These are phyloP conservation scores for Catalaphyllia jardinei DNA, from an alignment of 64 coral and sea anemone species.

Conservation along the genomic window DNA sequence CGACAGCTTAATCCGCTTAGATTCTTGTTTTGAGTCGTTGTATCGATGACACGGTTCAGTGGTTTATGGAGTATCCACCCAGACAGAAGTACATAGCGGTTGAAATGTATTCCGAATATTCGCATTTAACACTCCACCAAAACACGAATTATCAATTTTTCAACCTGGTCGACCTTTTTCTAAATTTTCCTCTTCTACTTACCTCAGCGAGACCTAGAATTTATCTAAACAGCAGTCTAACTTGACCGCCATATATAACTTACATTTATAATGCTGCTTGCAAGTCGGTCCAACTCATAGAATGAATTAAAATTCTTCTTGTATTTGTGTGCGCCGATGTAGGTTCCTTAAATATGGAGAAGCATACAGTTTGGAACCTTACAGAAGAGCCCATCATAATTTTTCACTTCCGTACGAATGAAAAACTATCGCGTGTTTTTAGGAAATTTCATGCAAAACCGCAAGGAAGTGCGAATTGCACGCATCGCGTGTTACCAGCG, in stretches of 20 bases:
- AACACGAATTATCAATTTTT: neutral
- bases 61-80: neutral
- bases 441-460: slow-evolving; percentile 15
- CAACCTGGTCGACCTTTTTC: neutral
- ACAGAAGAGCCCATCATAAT: neutral
- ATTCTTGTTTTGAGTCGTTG: neutral
- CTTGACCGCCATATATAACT: neutral
- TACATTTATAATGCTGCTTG: neutral
- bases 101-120: neutral
- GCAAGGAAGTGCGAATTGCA: slow-evolving; percentile 1
- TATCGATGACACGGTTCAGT: neutral
- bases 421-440: slow-evolving; percentile 28
- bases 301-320: slow-evolving; percentile 7
- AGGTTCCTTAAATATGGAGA: neutral
- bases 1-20: neutral
- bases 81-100: too few species aligned
- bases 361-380: neutral
- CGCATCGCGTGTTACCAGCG: neutral
- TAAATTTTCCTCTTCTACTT: neutral
- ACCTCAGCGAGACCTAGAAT: neutral
- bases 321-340: slow-evolving; percentile 13
- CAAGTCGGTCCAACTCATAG: neutral
- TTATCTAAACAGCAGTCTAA: neutral
- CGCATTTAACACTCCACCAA: neutral
- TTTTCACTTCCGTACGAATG: slow-evolving; percentile 23